Evolutionary conservation across 2,797 vertebrate genomes (phyloP).

Genomic region (Melanotaenia maccullochi): DNA sequence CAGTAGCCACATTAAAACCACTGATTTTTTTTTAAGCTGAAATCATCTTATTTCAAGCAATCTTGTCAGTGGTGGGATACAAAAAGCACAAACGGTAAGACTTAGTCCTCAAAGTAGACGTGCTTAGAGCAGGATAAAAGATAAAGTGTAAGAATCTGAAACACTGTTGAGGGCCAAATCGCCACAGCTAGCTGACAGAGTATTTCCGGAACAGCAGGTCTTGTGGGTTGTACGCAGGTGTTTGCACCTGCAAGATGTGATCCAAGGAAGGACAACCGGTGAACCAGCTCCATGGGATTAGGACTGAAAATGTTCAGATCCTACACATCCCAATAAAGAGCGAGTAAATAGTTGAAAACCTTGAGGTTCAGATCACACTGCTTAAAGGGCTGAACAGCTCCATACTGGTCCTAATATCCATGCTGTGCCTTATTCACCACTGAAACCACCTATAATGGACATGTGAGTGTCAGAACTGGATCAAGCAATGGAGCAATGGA

Average conservation of each 20-base stretch:
- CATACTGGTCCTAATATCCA: background rate
- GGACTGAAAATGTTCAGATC: conserved; percentile 1
- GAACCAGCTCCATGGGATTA: conserved; percentile 1
- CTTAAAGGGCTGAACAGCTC: conserved; percentile 7
- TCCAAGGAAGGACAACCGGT: background rate
- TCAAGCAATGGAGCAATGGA: background rate
- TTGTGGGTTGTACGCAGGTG: background rate
- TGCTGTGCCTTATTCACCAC: background rate
- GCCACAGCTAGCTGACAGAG: background rate
- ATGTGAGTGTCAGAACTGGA: conserved; percentile 3
- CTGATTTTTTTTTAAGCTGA: background rate
- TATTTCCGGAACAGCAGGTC: conserved; percentile 8
- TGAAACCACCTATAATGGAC: conserved; percentile 4
- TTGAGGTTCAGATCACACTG: conserved; percentile 16
- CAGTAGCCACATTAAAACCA: too few relatives aligned
- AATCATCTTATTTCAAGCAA: background rate
- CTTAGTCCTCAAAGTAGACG: background rate
- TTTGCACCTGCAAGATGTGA: background rate
- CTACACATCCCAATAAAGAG: conserved; percentile 4
- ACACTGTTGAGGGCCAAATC: background rate
- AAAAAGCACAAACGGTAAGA: background rate
- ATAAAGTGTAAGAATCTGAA: background rate
- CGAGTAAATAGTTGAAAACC: conserved; percentile 6
- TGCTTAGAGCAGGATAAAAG: background rate
- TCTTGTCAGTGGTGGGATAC: background rate